Conservation (phyloP, 2,888 invertebrate genomes). For the Agriopis marginaria region DNA sequence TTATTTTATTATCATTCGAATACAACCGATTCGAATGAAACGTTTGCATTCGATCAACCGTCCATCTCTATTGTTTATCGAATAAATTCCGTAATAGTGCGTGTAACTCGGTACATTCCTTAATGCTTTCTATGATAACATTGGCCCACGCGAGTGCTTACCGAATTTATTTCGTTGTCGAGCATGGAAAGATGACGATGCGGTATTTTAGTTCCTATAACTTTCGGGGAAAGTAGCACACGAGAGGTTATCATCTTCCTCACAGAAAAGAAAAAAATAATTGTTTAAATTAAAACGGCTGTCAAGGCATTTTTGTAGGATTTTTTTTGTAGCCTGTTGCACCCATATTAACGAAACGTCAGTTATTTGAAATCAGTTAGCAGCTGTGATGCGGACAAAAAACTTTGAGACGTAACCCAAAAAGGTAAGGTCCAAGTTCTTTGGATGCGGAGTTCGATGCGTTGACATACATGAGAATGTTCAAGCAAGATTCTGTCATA, state of each 20-base stretch:
- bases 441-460: too few relatives aligned
- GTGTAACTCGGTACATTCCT: constrained; percentile 75
- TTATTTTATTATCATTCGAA: background rate
- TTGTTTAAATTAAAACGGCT: too few relatives aligned
- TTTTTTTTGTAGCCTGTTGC: too few relatives aligned
- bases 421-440: too few relatives aligned
- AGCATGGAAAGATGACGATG: constrained; percentile 27
- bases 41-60: background rate
- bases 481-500: too few relatives aligned
- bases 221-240: background rate
- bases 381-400: too few relatives aligned
- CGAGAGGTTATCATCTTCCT: background rate
- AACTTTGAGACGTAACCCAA: too few relatives aligned
- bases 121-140: constrained; percentile 76
- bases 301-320: too few relatives aligned
- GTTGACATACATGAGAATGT: too few relatives aligned
- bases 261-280: too few relatives aligned
- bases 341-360: too few relatives aligned
- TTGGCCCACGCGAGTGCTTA: constrained; percentile 58
- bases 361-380: too few relatives aligned
- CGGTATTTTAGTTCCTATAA: constrained; percentile 26
- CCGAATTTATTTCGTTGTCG: constrained; percentile 57
- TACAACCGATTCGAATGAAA: background rate
- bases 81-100: constrained; percentile 24
- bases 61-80: constrained; percentile 15